phyloP scores from a whole-genome alignment of 2,888 invertebrate species.

The Blera fallax region DNA sequence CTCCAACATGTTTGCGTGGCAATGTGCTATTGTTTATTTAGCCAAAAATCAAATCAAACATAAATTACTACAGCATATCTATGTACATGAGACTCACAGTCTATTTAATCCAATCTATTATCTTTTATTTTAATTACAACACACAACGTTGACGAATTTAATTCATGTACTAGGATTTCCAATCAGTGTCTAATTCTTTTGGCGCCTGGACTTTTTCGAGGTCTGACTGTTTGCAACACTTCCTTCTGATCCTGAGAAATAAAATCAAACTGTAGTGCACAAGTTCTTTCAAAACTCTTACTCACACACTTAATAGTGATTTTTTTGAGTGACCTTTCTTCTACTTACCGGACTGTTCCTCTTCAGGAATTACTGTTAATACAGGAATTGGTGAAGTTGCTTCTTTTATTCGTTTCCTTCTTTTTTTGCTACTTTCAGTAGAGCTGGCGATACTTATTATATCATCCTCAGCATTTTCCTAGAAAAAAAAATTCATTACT shows the following conservation, averaged over 20 bases:
- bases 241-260: conserved; percentile 36
- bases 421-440: conserved; percentile 65
- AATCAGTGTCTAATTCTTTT: conserved; percentile 31
- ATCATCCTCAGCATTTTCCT: conserved; percentile 75
- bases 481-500: not conserved
- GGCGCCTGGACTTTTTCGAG: conserved; percentile 18
- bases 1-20: too few species aligned
- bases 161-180: not conserved
- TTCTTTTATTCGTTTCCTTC: conserved; percentile 70
- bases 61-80: too few species aligned
- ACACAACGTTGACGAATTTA: conserved; percentile 8
- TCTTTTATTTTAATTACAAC: not conserved
- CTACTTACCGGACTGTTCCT: conserved; percentile 66
- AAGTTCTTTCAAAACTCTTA: not conserved
- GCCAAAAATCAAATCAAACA: too few species aligned
- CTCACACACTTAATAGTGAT: too few species aligned
- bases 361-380: conserved; percentile 74
- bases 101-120: not conserved
- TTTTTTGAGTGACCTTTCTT: not conserved
- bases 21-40: too few species aligned
- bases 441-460: conserved; percentile 74
- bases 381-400: conserved; percentile 71
- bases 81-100: not conserved
- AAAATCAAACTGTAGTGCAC: not conserved
- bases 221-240: conserved; percentile 34